Percentiles rank a stretch among this genome's conserved stretches.
Evolutionary conservation across 2,888 invertebrate species (phyloP).

Genomic region (Oscheius onirici): DNA sequence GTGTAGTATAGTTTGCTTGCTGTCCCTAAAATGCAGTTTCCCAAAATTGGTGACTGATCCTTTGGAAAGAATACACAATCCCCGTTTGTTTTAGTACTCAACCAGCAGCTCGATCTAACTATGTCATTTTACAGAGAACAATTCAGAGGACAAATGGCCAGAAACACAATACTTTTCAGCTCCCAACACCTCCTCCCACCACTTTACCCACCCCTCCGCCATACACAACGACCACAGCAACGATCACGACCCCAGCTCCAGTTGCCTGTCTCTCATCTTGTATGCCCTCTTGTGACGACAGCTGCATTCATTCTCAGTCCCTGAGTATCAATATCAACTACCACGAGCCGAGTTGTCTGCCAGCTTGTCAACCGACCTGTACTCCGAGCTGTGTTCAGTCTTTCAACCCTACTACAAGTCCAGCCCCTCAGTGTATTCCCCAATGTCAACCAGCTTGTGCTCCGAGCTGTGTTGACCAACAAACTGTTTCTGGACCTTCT

Average conservation of each 20-base stretch:
- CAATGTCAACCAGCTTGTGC: slow-evolving; percentile 47
- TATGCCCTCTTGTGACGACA: slow-evolving; percentile 41
- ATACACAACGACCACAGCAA: neutral
- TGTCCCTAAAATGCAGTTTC: too few relatives aligned
- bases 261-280: slow-evolving; percentile 38
- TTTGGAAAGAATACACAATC: too few relatives aligned
- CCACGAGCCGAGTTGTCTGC: neutral
- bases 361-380: slow-evolving; percentile 43
- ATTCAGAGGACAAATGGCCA: too few relatives aligned
- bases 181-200: slow-evolving; percentile 10
- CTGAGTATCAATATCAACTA: slow-evolving; percentile 28
- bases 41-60: too few relatives aligned
- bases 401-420: slow-evolving; percentile 26
- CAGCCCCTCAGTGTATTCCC: slow-evolving; percentile 35
- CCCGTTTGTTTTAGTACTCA: too few relatives aligned
- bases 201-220: neutral
- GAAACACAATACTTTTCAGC: neutral
- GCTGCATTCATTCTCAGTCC: slow-evolving; percentile 35
- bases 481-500: slow-evolving; percentile 16
- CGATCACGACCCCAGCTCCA: neutral
- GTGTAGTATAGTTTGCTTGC: too few relatives aligned
- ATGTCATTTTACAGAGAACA: too few relatives aligned
- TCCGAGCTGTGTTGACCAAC: slow-evolving; percentile 34
- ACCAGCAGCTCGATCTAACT: too few relatives aligned
- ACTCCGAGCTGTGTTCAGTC: slow-evolving; percentile 43